These are phyloP conservation scores for Icerya purchasi DNA, from an alignment of 2,888 invertebrate genomes.

Conservation along the genomic window DNA sequence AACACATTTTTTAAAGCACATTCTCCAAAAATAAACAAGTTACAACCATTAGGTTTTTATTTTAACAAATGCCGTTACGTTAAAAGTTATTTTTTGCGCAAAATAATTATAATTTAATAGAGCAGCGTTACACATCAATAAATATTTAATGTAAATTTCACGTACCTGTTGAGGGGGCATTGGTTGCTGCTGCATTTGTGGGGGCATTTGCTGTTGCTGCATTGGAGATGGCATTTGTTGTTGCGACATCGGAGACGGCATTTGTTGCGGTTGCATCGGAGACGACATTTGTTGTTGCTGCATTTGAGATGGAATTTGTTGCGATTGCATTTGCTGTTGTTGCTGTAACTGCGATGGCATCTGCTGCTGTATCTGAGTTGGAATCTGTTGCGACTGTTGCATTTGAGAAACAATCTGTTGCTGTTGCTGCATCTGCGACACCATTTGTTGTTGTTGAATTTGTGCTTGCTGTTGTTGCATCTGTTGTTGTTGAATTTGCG, in stretches of 20 bases:
- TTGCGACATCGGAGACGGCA: conserved; percentile 19
- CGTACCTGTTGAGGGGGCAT: conserved; percentile 4
- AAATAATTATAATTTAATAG: too few relatives aligned
- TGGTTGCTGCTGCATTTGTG: conserved; percentile 28
- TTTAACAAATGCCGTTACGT: too few relatives aligned
- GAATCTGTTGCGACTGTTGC: conserved; percentile 17
- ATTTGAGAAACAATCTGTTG: conserved; percentile 22
- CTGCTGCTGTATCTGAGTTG: conserved; percentile 21
- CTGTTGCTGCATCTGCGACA: conserved; percentile 20
- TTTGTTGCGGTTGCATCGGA: background rate
- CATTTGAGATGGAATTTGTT: conserved; percentile 31
- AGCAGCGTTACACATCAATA: too few relatives aligned
- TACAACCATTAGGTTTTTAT: too few relatives aligned
- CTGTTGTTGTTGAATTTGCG: conserved; percentile 17
- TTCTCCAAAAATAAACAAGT: too few relatives aligned
- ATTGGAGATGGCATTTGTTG: conserved; percentile 24
- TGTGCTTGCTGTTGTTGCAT: conserved; percentile 19
- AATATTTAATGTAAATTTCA: too few relatives aligned
- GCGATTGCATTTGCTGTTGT: conserved; percentile 32
- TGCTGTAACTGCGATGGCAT: conserved; percentile 6
- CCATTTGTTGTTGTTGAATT: conserved; percentile 16
- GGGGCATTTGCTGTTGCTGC: conserved; percentile 28
- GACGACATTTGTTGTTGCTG: conserved; percentile 29
- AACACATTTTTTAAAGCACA: too few relatives aligned
- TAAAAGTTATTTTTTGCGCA: too few relatives aligned